Evolutionary conservation across 2,888 invertebrate genomes (phyloP).

Genomic region (Ectropis crepuscularia): DNA sequence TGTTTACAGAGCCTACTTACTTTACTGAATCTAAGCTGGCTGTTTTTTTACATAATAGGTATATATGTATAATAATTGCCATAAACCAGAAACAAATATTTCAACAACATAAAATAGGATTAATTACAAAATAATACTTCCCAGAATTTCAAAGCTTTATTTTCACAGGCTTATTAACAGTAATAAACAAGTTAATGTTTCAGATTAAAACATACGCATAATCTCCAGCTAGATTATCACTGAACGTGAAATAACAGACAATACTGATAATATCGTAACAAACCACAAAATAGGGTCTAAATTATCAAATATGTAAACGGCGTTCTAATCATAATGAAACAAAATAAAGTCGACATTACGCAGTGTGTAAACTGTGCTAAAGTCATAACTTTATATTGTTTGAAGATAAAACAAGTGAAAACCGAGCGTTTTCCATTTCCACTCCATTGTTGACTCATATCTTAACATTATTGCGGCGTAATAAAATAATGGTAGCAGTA

Average conservation of each 20-base stretch:
- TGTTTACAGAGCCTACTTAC: no score
- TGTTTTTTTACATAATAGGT: no score
- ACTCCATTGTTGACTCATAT: constrained; percentile 29
- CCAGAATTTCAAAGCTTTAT: no score
- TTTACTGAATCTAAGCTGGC: no score
- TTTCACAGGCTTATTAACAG: no score
- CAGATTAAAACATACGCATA: constrained; percentile 1
- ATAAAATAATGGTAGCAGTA: constrained; percentile 26
- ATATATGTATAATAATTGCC: no score
- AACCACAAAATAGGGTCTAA: constrained; percentile 2
- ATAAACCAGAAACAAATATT: no score
- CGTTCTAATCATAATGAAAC: neutral
- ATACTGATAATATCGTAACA: constrained; percentile 15
- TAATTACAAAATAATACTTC: no score
- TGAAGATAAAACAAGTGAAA: constrained; percentile 32
- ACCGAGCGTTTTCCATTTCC: constrained; percentile 30
- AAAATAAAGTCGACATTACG: neutral
- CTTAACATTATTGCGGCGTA: constrained; percentile 27
- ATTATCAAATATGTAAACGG: constrained; percentile 3
- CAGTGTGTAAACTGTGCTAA: neutral
- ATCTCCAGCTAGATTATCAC: neutral
- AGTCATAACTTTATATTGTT: constrained; percentile 31
- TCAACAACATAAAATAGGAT: no score
- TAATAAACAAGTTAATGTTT: neutral
- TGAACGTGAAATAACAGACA: constrained; percentile 2